Percentiles rank a stretch among this genome's conserved stretches.
phyloP scores from a whole-genome alignment of 2,888 invertebrate species.

The Pseudococcus viburni region DNA sequence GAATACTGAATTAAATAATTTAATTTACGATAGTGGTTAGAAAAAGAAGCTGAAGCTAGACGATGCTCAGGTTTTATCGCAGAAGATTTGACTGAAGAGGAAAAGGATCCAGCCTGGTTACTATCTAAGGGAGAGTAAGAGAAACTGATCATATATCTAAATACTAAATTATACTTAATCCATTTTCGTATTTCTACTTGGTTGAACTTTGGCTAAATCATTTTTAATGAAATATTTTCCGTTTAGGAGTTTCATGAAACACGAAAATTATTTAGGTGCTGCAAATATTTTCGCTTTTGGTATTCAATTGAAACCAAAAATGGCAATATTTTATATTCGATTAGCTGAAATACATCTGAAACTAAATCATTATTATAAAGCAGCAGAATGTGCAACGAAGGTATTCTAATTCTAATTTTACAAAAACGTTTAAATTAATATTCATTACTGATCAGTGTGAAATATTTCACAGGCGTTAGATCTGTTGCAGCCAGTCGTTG shows the following conservation, averaged over 20 bases:
- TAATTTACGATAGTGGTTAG: constrained; percentile 76
- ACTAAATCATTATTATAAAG: constrained; percentile 82
- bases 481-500: constrained; percentile 63
- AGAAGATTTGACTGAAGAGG: constrained; percentile 83
- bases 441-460: not conserved
- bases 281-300: constrained; percentile 87
- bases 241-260: constrained; percentile 79
- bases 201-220: no score
- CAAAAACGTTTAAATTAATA: not conserved
- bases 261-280: constrained; percentile 83
- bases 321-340: constrained; percentile 82
- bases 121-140: constrained; percentile 84
- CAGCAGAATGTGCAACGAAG: constrained; percentile 76
- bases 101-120: constrained; percentile 86
- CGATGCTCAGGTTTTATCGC: constrained; percentile 79
- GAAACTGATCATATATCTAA: not conserved
- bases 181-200: no score
- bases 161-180: no score
- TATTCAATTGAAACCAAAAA: constrained; percentile 80
- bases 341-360: constrained; percentile 86
- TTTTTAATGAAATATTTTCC: constrained; percentile 55
- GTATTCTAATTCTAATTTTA: constrained; percentile 70
- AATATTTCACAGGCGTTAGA: constrained; percentile 65
- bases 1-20: not conserved
- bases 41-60: constrained; percentile 83